phyloP scores from a whole-genome alignment of 2,888 invertebrate species.

The Poecilus cupreus region DNA sequence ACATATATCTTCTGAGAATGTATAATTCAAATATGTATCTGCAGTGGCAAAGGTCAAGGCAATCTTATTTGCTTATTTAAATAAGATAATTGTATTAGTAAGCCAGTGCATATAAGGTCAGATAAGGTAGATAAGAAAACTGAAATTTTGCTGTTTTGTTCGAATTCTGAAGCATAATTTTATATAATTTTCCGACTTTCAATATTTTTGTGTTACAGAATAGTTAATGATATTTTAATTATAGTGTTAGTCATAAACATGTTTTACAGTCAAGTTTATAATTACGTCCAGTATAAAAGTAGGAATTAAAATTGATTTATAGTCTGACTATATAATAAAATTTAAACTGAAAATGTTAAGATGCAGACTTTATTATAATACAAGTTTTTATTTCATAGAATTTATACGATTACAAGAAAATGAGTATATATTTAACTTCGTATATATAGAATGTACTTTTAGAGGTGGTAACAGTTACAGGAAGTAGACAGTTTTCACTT shows the following conservation, averaged over 20 bases:
- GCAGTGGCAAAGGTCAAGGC: constrained; percentile 41
- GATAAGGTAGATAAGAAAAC: constrained; percentile 39
- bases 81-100: constrained; percentile 47
- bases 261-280: background rate
- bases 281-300: background rate
- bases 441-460: background rate
- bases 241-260: background rate
- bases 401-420: background rate
- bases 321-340: background rate
- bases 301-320: background rate
- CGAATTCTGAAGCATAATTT: background rate
- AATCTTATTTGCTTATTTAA: constrained; percentile 43
- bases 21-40: constrained; percentile 43
- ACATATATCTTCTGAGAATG: constrained; percentile 27
- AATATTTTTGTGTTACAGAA: background rate
- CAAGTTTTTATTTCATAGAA: background rate
- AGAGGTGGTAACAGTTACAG: background rate
- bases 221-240: background rate
- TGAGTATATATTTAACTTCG: background rate
- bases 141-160: constrained; percentile 13
- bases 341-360: background rate
- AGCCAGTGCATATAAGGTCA: constrained; percentile 39
- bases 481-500: background rate
- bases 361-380: background rate
- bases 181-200: background rate